These are phyloP conservation scores for Seira musarum DNA, from an alignment of 2,888 invertebrate species.

Conservation along the genomic window DNA sequence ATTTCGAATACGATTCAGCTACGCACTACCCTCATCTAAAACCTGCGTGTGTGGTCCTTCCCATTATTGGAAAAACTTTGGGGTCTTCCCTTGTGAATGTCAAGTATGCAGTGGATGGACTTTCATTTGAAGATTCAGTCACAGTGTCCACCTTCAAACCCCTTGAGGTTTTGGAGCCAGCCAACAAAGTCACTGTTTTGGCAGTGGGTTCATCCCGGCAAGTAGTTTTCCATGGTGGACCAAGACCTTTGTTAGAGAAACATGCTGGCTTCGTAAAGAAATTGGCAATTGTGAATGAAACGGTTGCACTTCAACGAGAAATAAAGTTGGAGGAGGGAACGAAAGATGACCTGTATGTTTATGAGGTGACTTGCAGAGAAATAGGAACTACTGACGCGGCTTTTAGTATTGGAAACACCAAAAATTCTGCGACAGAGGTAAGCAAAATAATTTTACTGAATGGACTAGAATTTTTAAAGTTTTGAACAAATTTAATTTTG, in stretches of 20 bases:
- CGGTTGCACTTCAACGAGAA: constrained; percentile 67
- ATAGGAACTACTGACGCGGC: constrained; percentile 78
- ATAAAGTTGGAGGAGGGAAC: constrained; percentile 72
- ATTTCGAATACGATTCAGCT: constrained; percentile 73
- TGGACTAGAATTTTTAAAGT: too few relatives aligned
- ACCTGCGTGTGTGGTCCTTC: constrained; percentile 78
- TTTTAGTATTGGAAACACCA: constrained; percentile 76
- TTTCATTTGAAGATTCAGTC: constrained; percentile 78
- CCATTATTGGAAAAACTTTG: constrained; percentile 76
- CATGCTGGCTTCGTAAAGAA: constrained; percentile 70
- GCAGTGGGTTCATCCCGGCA: constrained; percentile 82
- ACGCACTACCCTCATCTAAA: constrained; percentile 71
- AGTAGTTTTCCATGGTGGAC: constrained; percentile 84
- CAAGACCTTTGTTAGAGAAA: constrained; percentile 77
- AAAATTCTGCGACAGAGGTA: constrained; percentile 51
- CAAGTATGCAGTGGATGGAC: constrained; percentile 74
- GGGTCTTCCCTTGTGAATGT: constrained; percentile 78
- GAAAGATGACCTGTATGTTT: constrained; percentile 76
- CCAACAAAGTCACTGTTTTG: constrained; percentile 76
- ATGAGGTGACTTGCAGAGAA: constrained; percentile 78
- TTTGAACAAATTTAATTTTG: too few relatives aligned
- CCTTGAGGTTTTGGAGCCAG: constrained; percentile 78
- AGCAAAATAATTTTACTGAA: too few relatives aligned
- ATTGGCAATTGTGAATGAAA: constrained; percentile 69
- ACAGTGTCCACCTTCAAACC: constrained; percentile 79